Percentiles rank a stretch among this genome's conserved stretches.
Evolutionary conservation across 2,888 invertebrate genomes (phyloP).

Genomic region (Noctuana brunneofusca): DNA sequence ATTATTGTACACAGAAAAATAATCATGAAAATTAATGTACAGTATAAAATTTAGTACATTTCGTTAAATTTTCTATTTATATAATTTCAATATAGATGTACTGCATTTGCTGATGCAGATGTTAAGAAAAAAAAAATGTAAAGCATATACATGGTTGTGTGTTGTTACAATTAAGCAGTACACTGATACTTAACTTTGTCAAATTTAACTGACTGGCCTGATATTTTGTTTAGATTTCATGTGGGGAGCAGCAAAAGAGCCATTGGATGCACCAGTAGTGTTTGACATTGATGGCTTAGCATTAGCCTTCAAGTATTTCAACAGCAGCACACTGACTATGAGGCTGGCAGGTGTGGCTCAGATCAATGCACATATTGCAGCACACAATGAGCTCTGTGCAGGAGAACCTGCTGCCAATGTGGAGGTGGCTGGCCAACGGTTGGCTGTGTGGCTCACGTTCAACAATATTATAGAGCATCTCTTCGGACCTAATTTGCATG

Average conservation of each 20-base stretch:
- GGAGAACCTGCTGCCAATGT: constrained; percentile 94
- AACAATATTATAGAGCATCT: constrained; percentile 96
- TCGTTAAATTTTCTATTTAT: background rate
- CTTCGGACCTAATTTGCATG: constrained; percentile 98
- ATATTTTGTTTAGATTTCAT: constrained; percentile 87
- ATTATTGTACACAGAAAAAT: too few relatives aligned
- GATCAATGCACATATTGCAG: constrained; percentile 96
- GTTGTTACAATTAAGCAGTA: background rate
- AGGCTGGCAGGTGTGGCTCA: constrained; percentile 96
- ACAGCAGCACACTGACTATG: constrained; percentile 96
- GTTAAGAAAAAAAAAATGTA: too few relatives aligned
- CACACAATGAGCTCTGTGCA: constrained; percentile 95
- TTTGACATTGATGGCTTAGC: constrained; percentile 95
- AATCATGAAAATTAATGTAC: too few relatives aligned
- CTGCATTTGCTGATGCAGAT: too few relatives aligned
- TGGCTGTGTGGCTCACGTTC: constrained; percentile 94
- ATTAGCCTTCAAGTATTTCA: constrained; percentile 97
- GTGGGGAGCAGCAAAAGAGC: constrained; percentile 97
- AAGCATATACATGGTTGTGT: background rate
- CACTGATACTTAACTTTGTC: background rate
- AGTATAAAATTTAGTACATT: too few relatives aligned
- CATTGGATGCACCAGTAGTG: constrained; percentile 91
- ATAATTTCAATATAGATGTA: too few relatives aligned
- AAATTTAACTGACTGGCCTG: background rate
- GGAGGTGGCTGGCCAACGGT: constrained; percentile 91